phyloP scores from a whole-genome alignment of 2,113 vertebrate species.

The Plestiodon gilberti region DNA sequence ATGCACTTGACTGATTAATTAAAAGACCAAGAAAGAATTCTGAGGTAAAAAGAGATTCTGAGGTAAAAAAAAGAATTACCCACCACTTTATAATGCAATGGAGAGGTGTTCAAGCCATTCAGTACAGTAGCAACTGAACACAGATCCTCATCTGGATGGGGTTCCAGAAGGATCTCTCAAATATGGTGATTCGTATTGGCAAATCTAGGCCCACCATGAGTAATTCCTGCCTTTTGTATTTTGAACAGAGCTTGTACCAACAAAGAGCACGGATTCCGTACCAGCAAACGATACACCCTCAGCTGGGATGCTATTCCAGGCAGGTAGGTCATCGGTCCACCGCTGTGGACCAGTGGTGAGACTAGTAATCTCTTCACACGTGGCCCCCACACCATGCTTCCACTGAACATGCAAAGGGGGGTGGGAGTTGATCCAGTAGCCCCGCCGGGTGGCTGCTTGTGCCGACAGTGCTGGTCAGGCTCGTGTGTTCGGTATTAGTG shows the following conservation, averaged over 20 bases:
- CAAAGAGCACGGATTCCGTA: constrained; percentile 57
- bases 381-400: no score
- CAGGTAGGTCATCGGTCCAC: constrained; percentile 56
- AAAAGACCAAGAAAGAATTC: background rate
- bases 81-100: background rate
- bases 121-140: background rate
- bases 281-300: constrained; percentile 60
- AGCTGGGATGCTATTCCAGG: constrained; percentile 62
- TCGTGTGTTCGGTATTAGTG: no score
- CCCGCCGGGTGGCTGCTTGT: no score
- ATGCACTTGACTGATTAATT: background rate
- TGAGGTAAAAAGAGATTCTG: no score
- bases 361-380: no score
- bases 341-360: background rate
- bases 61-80: no score
- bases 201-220: background rate
- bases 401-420: no score
- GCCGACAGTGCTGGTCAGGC: no score
- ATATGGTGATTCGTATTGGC: background rate
- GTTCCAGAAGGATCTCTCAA: background rate
- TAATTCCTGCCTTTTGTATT: background rate
- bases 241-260: constrained; percentile 56
- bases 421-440: no score
- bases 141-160: background rate
- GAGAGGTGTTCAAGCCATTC: background rate